Evolutionary conservation across 1,140 invertebrate species (phyloP).

Genomic region (Hesperophylax magnus): DNA sequence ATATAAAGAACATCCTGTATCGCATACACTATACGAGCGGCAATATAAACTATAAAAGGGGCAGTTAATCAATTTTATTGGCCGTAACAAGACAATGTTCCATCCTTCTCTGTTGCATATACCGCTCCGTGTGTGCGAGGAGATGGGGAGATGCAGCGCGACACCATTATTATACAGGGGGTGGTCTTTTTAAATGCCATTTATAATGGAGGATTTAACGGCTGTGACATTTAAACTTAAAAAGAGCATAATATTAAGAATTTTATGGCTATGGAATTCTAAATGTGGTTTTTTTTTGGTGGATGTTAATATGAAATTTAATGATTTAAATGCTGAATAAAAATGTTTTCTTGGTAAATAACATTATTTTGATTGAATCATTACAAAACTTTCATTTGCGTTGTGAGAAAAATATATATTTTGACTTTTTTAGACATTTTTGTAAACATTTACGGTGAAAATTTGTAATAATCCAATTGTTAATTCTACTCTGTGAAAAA

Average conservation of each 20-base stretch:
- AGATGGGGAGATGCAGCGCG: not conserved
- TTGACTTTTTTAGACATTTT: too few species aligned
- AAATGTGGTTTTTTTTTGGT: not conserved
- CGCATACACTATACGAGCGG: conserved; percentile 1
- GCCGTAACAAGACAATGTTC: conserved; percentile 48
- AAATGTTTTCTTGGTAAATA: too few species aligned
- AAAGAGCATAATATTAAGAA: not conserved
- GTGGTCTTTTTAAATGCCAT: conserved; percentile 40
- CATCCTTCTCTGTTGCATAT: conserved; percentile 3
- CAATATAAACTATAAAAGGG: conserved; percentile 47
- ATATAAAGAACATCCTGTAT: conserved; percentile 31
- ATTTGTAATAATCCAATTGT: too few species aligned
- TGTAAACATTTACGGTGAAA: too few species aligned
- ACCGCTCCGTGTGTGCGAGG: not conserved
- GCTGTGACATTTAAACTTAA: conserved; percentile 35
- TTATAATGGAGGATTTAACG: conserved; percentile 27
- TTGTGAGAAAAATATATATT: too few species aligned
- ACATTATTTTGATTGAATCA: too few species aligned
- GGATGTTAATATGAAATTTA: too few species aligned
- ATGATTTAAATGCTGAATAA: too few species aligned
- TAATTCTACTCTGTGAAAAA: too few species aligned
- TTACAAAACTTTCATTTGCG: too few species aligned
- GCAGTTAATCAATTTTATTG: conserved; percentile 49
- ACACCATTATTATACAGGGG: not conserved
- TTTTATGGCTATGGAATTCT: conserved; percentile 15